These are phyloP conservation scores for Plebejus anna DNA, from an alignment of 2,888 invertebrate species.

Conservation along the genomic window DNA sequence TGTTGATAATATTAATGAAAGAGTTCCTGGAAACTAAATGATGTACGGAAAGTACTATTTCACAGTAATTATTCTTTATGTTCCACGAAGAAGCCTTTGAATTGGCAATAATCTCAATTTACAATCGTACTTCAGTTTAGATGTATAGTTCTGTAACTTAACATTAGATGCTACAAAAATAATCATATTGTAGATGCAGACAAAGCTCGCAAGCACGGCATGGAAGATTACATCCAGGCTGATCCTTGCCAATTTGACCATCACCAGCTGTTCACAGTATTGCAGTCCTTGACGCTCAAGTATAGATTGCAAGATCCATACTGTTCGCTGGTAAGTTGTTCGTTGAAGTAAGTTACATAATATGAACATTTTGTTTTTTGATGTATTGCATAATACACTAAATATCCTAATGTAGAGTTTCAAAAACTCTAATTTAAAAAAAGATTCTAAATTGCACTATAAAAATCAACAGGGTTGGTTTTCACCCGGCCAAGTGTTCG, in stretches of 20 bases:
- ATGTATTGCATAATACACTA: no score
- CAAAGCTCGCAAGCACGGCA: constrained; percentile 98
- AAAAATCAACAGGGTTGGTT: constrained; percentile 93
- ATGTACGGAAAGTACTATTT: neutral
- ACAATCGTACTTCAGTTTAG: neutral
- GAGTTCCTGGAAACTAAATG: no score
- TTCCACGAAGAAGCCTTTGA: no score
- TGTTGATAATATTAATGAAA: no score
- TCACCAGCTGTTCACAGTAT: constrained; percentile 92
- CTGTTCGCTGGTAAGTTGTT: constrained; percentile 90
- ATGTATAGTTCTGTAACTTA: neutral
- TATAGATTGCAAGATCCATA: constrained; percentile 98
- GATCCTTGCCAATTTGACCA: constrained; percentile 99
- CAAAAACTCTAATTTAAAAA: no score
- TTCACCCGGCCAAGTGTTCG: constrained; percentile 99
- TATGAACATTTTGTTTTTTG: neutral
- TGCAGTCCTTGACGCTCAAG: constrained; percentile 96
- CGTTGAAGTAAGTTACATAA: constrained; percentile 7
- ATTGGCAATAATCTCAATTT: neutral
- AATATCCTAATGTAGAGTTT: no score
- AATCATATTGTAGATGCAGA: constrained; percentile 85
- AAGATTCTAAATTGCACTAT: neutral
- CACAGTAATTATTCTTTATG: no score
- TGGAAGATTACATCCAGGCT: constrained; percentile 99
- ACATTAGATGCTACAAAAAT: neutral